These are phyloP conservation scores for Lithophane socia DNA, from an alignment of 2,888 invertebrate genomes.

Conservation along the genomic window DNA sequence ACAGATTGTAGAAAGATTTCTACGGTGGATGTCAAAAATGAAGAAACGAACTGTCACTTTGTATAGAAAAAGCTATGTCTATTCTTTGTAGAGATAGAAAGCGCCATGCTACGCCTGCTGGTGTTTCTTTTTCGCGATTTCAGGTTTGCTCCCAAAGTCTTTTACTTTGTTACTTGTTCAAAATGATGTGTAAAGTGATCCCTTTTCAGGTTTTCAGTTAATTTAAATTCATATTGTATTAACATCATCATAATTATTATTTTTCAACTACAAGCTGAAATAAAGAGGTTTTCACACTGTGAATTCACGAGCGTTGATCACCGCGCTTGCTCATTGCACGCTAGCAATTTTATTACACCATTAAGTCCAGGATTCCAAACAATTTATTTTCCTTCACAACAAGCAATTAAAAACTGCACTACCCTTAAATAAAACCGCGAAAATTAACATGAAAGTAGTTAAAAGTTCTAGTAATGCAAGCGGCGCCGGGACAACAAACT, in stretches of 20 bases:
- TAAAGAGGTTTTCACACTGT: background rate
- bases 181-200: background rate
- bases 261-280: background rate
- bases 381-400: background rate
- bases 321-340: background rate
- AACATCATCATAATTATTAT: background rate
- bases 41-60: too few species aligned
- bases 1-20: too few species aligned
- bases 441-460: constrained; percentile 53
- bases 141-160: background rate
- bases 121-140: background rate
- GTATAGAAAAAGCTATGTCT: too few species aligned
- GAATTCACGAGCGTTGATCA: background rate
- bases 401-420: constrained; percentile 21
- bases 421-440: constrained; percentile 14
- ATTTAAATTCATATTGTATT: background rate
- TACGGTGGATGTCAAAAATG: too few species aligned
- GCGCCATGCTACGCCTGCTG: too few species aligned
- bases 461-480: constrained; percentile 49
- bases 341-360: background rate
- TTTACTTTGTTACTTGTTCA: too few species aligned
- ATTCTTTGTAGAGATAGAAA: too few species aligned
- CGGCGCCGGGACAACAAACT: constrained; percentile 55
- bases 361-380: background rate
- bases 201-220: background rate